A percentile compares a stretch with the other conserved stretches of the same genome.
Evolutionary conservation across 2,113 vertebrate genomes (phyloP).

Genomic region (Macrotis lagotis): DNA sequence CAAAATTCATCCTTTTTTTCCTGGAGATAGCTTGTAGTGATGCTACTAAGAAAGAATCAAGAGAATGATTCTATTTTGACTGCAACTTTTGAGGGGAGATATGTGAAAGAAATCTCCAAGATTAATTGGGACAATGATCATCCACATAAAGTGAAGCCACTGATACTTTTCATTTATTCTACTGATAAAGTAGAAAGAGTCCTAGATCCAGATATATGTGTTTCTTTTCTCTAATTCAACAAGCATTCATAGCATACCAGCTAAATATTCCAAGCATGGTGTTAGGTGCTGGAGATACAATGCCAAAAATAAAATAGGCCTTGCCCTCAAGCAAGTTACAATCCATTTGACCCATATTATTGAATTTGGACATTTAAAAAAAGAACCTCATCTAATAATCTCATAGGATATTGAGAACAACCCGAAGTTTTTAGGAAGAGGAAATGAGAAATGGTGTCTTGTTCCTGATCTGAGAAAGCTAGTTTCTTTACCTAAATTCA

Average conservation of each 20-base stretch:
- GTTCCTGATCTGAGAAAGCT: not conserved
- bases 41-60: not conserved
- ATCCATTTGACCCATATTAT: not conserved
- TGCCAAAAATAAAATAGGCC: constrained; percentile 9
- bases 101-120: not conserved
- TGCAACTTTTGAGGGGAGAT: not conserved
- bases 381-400: not conserved
- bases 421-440: not conserved
- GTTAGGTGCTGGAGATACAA: not conserved
- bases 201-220: not conserved
- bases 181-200: not conserved
- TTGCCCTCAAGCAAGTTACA: not conserved
- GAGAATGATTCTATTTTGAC: not conserved
- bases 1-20: not conserved
- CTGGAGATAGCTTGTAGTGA: not conserved
- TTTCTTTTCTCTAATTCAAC: constrained; percentile 17
- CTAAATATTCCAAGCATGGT: not conserved
- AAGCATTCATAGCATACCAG: not conserved
- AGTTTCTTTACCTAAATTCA: not conserved
- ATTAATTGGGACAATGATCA: not conserved
- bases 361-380: too few species aligned
- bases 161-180: not conserved
- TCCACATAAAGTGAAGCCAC: not conserved
- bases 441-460: not conserved
- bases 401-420: not conserved